Conservation (phyloP, 2,888 invertebrate species). For the Stenichneumon culpator region DNA sequence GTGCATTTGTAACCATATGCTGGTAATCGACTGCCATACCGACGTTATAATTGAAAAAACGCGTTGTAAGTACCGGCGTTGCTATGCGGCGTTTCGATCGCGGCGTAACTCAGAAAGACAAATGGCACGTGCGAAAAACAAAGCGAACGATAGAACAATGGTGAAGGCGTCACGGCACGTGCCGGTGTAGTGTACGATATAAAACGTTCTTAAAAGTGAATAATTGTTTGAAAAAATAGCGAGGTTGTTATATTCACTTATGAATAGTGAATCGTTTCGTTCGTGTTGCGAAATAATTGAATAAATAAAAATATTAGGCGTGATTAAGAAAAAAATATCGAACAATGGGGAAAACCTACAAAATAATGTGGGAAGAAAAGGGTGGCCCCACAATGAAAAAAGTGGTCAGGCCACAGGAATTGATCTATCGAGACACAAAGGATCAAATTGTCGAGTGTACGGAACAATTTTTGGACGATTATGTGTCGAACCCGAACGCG, state of each 20-base stretch:
- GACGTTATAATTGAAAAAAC: too few relatives aligned
- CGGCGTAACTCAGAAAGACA: too few relatives aligned
- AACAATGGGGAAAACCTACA: too few relatives aligned
- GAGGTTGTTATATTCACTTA: constrained; percentile 21
- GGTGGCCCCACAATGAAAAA: constrained; percentile 22
- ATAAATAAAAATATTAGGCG: too few relatives aligned
- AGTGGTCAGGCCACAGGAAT: constrained; percentile 20
- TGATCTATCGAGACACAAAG: constrained; percentile 14
- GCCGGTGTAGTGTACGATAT: constrained; percentile 27
- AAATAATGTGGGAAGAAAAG: not conserved
- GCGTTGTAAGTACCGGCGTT: too few relatives aligned
- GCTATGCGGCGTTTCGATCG: too few relatives aligned
- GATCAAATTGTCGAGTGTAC: constrained; percentile 17
- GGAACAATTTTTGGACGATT: constrained; percentile 10
- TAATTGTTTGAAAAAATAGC: constrained; percentile 12
- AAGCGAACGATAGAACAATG: constrained; percentile 20
- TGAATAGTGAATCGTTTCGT: not conserved
- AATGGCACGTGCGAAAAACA: too few relatives aligned
- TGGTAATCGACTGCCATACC: too few relatives aligned
- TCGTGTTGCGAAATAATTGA: too few relatives aligned
- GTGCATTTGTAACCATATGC: too few relatives aligned
- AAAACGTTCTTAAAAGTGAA: constrained; percentile 17
- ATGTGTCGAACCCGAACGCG: not conserved
- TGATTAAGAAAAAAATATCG: too few relatives aligned
- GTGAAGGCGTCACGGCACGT: constrained; percentile 21